Percentiles rank a stretch among this genome's conserved stretches.
phyloP scores from a whole-genome alignment of 2,888 invertebrate species.

The Drosophila fungiperda region DNA sequence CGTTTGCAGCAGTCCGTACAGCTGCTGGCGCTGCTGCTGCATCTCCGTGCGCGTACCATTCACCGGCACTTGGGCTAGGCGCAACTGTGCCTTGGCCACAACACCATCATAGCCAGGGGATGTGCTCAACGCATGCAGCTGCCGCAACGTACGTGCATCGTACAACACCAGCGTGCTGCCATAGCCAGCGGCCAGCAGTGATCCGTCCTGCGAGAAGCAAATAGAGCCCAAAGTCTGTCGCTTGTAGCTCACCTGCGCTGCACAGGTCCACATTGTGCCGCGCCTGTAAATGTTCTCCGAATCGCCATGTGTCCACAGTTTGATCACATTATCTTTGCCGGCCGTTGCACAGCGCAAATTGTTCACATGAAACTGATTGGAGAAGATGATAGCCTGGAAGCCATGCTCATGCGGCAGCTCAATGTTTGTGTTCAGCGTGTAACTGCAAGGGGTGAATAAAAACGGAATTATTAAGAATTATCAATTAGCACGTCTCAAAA shows the following conservation, averaged over 20 bases:
- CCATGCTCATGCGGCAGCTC: slow-evolving; percentile 89
- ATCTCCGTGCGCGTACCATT: slow-evolving; percentile 69
- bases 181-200: slow-evolving; percentile 90
- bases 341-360: slow-evolving; percentile 88
- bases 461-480: background rate
- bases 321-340: slow-evolving; percentile 89
- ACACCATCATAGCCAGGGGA: slow-evolving; percentile 80
- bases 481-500: background rate
- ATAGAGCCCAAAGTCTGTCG: slow-evolving; percentile 87
- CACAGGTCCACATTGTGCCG: slow-evolving; percentile 88
- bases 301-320: slow-evolving; percentile 89
- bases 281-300: slow-evolving; percentile 86
- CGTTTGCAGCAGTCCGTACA: slow-evolving; percentile 73
- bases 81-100: slow-evolving; percentile 78
- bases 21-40: slow-evolving; percentile 71
- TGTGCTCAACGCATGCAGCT: slow-evolving; percentile 87
- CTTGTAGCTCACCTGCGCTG: slow-evolving; percentile 88
- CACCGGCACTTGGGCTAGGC: slow-evolving; percentile 57
- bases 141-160: slow-evolving; percentile 87
- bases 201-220: slow-evolving; percentile 91
- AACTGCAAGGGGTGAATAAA: slow-evolving; percentile 85
- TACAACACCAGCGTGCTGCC: slow-evolving; percentile 89
- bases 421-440: slow-evolving; percentile 89
- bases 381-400: slow-evolving; percentile 87
- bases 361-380: slow-evolving; percentile 86